Base-by-base conservation (phyloP, 2,797 vertebrate genomes). In the Labroides dimidiatus region DNA sequence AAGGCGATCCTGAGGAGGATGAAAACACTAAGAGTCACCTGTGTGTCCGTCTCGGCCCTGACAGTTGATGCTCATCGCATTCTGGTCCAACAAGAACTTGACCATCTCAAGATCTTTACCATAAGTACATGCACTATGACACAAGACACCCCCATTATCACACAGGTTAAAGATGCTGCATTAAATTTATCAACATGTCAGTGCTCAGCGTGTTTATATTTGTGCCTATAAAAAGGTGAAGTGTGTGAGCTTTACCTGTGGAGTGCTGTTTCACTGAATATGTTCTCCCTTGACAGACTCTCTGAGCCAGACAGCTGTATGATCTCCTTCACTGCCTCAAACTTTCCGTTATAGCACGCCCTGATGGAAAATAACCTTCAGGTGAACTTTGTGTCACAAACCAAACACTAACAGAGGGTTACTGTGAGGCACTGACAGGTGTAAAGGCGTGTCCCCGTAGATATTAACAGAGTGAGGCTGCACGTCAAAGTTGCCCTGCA, bases 31-130 rank as follows among this genome's bases (percentile, higher is more conserved):
- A 23, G 4, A 30, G 4, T 87, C 91, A 99, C 96, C 97, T 86
- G 98, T 98, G 84, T 98, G 97, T 43, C 97, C 97, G 0, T 99
- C 97, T 89, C 97, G 93, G 80, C 97, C 97, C 88, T 97, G 97
- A 45, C 97, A 95, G 71, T 98, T 99, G 85, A 99, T 94, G 81
- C 91, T 96, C 72, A 96, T 81, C 6, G 93, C 80, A n/a, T 96
- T 98, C 79, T 97, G 96, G 81, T 94, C 94, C 71, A 99, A 93
- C 84, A 99, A 92, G 86, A 96, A 97, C 89, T 96, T 96, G 14
- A 98, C 95, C 84, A 97, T 95, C 41, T 99, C 97, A 72, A 97
- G 82, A 84, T 93, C 95, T 91, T 96, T 99, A 4, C 97, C 97
- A 20, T 96, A 99, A 17, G 97, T 98, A 80, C 97, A 99, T 12